These are phyloP conservation scores for Hydraecia micacea DNA, from an alignment of 2,888 invertebrate genomes.

Conservation along the genomic window DNA sequence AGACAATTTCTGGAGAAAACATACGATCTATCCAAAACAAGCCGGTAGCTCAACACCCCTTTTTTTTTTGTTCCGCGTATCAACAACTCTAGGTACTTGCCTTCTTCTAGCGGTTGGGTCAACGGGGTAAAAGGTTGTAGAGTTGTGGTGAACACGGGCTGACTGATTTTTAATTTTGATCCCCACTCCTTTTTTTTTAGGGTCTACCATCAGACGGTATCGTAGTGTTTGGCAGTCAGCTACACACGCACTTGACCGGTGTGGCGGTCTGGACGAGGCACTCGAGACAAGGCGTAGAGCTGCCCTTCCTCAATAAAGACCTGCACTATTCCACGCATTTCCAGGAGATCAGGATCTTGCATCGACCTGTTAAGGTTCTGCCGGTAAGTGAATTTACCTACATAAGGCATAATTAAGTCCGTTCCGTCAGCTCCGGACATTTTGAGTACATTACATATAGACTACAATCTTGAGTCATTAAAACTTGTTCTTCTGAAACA, in stretches of 20 bases:
- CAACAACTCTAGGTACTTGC: not conserved
- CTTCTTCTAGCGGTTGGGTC: not conserved
- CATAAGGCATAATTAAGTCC: not conserved
- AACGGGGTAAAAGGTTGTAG: not conserved
- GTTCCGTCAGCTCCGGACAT: not conserved
- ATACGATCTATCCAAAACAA: not conserved
- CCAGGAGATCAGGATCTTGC: slow-evolving; percentile 97
- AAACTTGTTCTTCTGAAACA: not conserved
- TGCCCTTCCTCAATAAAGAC: slow-evolving; percentile 96
- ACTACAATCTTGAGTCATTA: not conserved
- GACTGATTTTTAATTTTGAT: not conserved
- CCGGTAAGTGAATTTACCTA: slow-evolving; percentile 90
- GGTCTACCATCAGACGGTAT: slow-evolving; percentile 96
- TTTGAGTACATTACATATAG: not conserved
- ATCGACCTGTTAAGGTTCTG: slow-evolving; percentile 94
- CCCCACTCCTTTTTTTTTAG: slow-evolving; percentile 79
- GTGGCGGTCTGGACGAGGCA: slow-evolving; percentile 96
- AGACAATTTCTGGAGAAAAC: not conserved
- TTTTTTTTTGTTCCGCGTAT: no score
- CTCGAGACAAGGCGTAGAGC: slow-evolving; percentile 94
- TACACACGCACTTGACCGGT: slow-evolving; percentile 99
- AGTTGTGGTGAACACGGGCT: not conserved
- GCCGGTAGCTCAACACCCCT: not conserved
- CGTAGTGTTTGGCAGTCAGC: slow-evolving; percentile 97
- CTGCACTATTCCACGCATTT: slow-evolving; percentile 99